Conservation (phyloP, 2,113 vertebrate genomes). For the Hucho hucho region DNA sequence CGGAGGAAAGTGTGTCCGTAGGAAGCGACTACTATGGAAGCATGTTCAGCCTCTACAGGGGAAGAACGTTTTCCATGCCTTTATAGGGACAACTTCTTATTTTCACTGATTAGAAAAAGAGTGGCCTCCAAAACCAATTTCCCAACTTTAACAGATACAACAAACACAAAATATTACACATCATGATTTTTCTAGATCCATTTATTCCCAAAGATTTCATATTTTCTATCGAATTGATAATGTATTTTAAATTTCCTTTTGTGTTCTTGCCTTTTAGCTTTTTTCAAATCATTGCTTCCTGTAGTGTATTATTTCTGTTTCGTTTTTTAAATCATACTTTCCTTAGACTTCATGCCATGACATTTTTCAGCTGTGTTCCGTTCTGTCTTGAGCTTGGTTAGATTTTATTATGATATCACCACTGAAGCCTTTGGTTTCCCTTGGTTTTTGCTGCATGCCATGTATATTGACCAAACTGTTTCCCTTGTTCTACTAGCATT, state of each 20-base stretch:
- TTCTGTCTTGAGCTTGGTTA: slow-evolving; percentile 48
- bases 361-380: slow-evolving; percentile 17
- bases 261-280: slow-evolving; percentile 21
- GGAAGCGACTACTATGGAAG: slow-evolving; percentile 96
- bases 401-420: not conserved
- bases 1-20: slow-evolving; percentile 98
- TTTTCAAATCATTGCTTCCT: slow-evolving; percentile 7
- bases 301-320: not conserved
- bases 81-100: slow-evolving; percentile 80
- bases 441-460: not conserved
- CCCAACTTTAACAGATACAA: slow-evolving; percentile 32
- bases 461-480: not conserved
- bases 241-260: slow-evolving; percentile 13
- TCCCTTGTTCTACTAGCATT: slow-evolving; percentile 39
- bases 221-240: slow-evolving; percentile 5
- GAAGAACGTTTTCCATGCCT: slow-evolving; percentile 94
- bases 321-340: slow-evolving; percentile 61
- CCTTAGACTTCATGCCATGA: slow-evolving; percentile 64
- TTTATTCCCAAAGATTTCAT: slow-evolving; percentile 23
- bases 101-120: slow-evolving; percentile 33
- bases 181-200: slow-evolving; percentile 8
- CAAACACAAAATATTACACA: slow-evolving; percentile 23
- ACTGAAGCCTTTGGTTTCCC: not conserved
- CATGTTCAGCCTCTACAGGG: slow-evolving; percentile 97
- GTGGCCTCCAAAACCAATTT: slow-evolving; percentile 48